phyloP scores from a whole-genome alignment of 2,888 invertebrate species.

The Xanthia togata region DNA sequence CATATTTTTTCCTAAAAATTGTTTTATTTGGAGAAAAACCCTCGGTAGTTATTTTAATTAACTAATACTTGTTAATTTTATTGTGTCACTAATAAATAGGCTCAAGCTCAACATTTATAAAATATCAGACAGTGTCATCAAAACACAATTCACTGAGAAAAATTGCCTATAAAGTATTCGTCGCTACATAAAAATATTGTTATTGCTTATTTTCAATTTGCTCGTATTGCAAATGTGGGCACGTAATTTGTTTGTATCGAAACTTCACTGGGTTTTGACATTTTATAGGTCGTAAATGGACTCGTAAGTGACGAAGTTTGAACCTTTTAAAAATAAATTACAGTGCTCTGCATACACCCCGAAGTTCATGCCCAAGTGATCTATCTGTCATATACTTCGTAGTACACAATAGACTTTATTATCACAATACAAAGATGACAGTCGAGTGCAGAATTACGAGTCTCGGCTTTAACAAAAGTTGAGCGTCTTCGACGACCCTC shows the following conservation, averaged over 20 bases:
- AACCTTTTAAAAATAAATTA: conserved; percentile 56
- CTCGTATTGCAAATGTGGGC: conserved; percentile 47
- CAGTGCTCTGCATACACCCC: conserved; percentile 10
- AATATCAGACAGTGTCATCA: conserved; percentile 42
- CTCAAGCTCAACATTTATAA: conserved; percentile 25
- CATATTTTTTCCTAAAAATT: background rate
- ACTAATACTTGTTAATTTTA: background rate
- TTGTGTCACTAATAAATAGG: conserved; percentile 6
- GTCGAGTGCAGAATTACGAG: conserved; percentile 58
- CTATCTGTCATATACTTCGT: conserved; percentile 25
- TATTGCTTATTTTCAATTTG: conserved; percentile 63
- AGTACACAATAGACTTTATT: conserved; percentile 51
- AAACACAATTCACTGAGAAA: conserved; percentile 49
- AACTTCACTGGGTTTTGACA: conserved; percentile 47
- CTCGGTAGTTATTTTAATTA: background rate
- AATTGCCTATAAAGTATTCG: conserved; percentile 60
- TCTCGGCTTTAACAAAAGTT: conserved; percentile 44
- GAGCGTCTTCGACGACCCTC: conserved; percentile 51
- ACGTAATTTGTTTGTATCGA: conserved; percentile 57
- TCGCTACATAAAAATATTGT: conserved; percentile 61
- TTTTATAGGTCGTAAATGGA: conserved; percentile 54
- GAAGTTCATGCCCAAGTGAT: conserved; percentile 36
- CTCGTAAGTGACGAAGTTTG: conserved; percentile 49
- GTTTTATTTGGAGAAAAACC: background rate
- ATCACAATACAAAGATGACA: conserved; percentile 58